These are phyloP conservation scores for Tricholauxania praeusta DNA, from an alignment of 2,888 invertebrate species.

Conservation along the genomic window DNA sequence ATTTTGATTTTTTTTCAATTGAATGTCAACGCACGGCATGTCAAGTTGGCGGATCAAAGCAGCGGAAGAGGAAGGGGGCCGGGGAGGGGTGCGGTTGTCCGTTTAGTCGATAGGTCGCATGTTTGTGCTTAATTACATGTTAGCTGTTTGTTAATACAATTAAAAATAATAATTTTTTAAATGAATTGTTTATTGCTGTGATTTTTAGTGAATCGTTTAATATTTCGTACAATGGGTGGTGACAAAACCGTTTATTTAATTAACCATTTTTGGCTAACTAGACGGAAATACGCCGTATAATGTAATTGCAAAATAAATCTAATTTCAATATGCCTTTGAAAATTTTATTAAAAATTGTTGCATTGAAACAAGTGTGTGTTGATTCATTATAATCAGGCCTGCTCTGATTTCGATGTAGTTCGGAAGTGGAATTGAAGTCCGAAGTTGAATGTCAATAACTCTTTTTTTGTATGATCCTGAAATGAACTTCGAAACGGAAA, in stretches of 20 bases:
- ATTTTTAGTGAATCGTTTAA: not conserved
- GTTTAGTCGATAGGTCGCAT: slow-evolving; percentile 4
- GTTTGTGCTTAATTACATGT: slow-evolving; percentile 5
- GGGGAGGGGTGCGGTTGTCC: not conserved
- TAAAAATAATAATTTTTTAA: not conserved
- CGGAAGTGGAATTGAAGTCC: no score
- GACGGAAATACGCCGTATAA: slow-evolving; percentile 1
- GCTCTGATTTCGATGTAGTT: no score
- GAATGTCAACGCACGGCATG: slow-evolving; percentile 25
- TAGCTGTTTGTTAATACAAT: not conserved
- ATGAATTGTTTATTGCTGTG: not conserved
- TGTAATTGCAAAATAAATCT: not conserved
- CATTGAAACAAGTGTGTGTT: no score
- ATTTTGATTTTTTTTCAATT: not conserved
- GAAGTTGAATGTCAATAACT: no score
- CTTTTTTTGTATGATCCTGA: no score
- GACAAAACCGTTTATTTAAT: slow-evolving; percentile 15
- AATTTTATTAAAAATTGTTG: not conserved
- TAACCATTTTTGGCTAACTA: slow-evolving; percentile 17
- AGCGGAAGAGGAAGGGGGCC: not conserved
- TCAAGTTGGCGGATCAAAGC: slow-evolving; percentile 2
- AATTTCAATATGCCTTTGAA: not conserved
- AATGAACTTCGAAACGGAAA: no score
- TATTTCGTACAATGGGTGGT: not conserved
- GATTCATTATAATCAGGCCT: no score